phyloP scores from a whole-genome alignment of 2,797 vertebrate species.

The Anguilla anguilla region DNA sequence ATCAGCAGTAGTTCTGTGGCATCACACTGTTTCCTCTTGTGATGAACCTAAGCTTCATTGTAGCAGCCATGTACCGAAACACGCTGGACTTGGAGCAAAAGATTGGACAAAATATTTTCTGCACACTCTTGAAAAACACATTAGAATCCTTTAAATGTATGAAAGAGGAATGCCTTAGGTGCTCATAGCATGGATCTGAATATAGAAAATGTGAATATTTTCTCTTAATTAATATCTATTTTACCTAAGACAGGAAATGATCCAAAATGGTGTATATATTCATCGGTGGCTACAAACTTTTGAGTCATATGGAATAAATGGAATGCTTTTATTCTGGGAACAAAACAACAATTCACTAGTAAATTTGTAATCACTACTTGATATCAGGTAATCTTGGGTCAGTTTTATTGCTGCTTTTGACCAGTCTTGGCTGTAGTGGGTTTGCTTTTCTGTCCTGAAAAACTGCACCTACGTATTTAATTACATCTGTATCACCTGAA shows the following conservation, averaged over 20 bases:
- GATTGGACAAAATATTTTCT: not conserved
- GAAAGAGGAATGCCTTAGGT: constrained; percentile 39
- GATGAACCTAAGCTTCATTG: not conserved
- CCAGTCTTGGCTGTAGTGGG: constrained; percentile 37
- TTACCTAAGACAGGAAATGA: not conserved
- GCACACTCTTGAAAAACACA: not conserved
- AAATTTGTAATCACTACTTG: not conserved
- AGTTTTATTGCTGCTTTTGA: constrained; percentile 18
- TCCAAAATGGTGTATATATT: not conserved
- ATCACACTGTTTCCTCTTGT: not conserved
- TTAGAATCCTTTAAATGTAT: constrained; percentile 1
- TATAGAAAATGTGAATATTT: constrained; percentile 18
- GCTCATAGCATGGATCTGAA: constrained; percentile 7
- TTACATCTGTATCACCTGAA: not conserved
- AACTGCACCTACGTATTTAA: not conserved
- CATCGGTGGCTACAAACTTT: not conserved
- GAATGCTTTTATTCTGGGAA: not conserved
- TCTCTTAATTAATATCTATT: not conserved
- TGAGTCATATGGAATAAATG: not conserved
- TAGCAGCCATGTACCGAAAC: not conserved
- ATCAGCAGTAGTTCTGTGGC: not conserved
- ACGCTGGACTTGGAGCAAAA: not conserved
- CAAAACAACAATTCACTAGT: not conserved
- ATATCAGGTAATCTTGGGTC: not conserved
- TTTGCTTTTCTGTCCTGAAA: constrained; percentile 33